Conservation (phyloP, 2,797 vertebrate genomes). For the Sebastes vulpes region DNA sequence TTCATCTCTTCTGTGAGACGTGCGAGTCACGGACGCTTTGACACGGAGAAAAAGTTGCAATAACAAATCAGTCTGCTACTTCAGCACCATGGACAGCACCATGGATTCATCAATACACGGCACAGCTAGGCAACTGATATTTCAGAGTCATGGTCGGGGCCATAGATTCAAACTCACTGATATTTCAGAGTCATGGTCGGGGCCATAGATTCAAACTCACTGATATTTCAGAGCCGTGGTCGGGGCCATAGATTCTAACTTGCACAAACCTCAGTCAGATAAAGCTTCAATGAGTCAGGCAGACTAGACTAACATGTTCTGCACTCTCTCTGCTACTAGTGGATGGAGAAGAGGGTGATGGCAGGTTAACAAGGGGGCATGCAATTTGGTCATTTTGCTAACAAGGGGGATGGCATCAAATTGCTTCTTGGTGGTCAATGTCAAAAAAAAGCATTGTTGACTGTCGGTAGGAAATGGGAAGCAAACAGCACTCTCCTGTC, state of each 20-base stretch:
- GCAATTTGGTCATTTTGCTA: neutral
- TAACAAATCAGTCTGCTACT: neutral
- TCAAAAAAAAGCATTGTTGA: neutral
- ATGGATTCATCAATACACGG: too few relatives aligned
- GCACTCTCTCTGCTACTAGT: neutral
- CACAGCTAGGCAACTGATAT: too few relatives aligned
- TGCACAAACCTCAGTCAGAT: neutral
- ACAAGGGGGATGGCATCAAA: neutral
- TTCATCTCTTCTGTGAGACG: too few relatives aligned
- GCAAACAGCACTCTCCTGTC: neutral
- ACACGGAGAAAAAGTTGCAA: neutral
- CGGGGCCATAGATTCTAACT: neutral
- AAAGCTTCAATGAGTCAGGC: neutral
- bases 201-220: too few relatives aligned
- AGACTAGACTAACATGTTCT: neutral
- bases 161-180: neutral
- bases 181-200: accelerated
- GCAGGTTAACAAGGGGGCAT: neutral
- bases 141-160: too few relatives aligned
- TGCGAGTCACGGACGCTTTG: neutral
- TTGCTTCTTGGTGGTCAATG: neutral
- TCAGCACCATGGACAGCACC: too few relatives aligned
- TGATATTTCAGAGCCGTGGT: too few relatives aligned
- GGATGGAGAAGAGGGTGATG: too few relatives aligned
- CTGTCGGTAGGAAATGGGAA: neutral